Evolutionary conservation across 2,113 vertebrate species (phyloP).

Genomic region (Toxostoma redivivum): DNA sequence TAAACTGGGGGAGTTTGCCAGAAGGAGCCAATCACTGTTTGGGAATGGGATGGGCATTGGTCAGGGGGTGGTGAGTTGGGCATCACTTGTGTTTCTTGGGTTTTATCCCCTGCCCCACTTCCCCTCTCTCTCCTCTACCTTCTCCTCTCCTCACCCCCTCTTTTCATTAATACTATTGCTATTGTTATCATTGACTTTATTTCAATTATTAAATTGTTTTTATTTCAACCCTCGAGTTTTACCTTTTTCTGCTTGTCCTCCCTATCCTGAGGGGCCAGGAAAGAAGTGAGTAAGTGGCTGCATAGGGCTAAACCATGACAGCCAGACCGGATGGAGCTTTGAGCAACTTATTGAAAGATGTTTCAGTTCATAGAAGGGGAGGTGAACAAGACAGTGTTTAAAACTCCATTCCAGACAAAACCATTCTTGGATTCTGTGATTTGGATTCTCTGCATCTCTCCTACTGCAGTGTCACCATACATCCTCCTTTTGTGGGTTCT

Average conservation of each 20-base stretch:
- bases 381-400: background rate
- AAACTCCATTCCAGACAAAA: background rate
- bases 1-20: rapidly evolving
- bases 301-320: background rate
- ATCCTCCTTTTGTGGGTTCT: background rate
- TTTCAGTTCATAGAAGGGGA: background rate
- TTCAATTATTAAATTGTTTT: background rate
- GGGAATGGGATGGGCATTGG: background rate
- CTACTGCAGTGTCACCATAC: background rate
- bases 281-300: background rate
- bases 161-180: background rate
- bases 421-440: background rate
- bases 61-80: background rate
- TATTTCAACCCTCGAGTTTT: background rate
- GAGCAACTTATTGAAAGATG: background rate
- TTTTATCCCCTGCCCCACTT: background rate
- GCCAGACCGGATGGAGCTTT: background rate
- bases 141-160: background rate
- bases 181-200: background rate
- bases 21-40: background rate
- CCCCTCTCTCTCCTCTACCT: background rate
- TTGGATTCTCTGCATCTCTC: background rate
- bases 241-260: background rate
- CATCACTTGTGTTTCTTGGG: background rate
- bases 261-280: background rate